Percentiles rank a stretch among this genome's conserved stretches.
Evolutionary conservation across 2,797 vertebrate genomes (phyloP).

Genomic region (Euphonia xanthogaster): DNA sequence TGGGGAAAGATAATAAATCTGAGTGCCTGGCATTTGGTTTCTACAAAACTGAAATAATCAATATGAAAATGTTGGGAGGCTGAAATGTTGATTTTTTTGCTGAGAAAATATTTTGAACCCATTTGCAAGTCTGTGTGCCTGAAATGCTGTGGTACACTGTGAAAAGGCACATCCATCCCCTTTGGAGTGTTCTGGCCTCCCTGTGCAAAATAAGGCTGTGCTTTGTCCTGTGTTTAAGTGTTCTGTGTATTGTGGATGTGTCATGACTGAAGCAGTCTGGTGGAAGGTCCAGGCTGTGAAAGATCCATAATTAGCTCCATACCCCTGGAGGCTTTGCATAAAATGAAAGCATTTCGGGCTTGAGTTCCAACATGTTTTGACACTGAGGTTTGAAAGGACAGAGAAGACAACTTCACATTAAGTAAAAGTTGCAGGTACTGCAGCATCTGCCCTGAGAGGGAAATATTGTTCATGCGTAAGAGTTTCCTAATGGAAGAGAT

Average conservation of each 20-base stretch:
- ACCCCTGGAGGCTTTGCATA: rapidly evolving
- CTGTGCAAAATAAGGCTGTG: neutral
- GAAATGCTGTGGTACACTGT: neutral
- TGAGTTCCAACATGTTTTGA: neutral
- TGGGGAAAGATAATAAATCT: neutral
- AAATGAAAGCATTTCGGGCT: neutral
- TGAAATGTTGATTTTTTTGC: neutral
- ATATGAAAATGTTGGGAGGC: neutral
- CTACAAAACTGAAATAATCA: neutral
- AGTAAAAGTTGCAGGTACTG: neutral
- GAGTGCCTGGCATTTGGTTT: neutral
- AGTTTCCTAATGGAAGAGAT: neutral
- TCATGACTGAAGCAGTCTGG: rapidly evolving
- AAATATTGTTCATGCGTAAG: neutral
- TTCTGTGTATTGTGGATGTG: rapidly evolving
- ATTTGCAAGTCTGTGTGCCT: neutral
- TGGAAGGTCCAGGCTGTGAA: neutral
- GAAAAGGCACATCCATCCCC: neutral
- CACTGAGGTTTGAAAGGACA: neutral
- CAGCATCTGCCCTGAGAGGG: neutral
- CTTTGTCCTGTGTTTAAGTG: neutral
- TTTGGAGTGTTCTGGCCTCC: rapidly evolving
- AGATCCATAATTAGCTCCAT: neutral
- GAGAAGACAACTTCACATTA: neutral
- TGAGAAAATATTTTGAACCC: neutral